Evolutionary conservation across 53 echinoderm and acorn worm genomes (phyloP).

Genomic region (Temnopleurus reevesii): DNA sequence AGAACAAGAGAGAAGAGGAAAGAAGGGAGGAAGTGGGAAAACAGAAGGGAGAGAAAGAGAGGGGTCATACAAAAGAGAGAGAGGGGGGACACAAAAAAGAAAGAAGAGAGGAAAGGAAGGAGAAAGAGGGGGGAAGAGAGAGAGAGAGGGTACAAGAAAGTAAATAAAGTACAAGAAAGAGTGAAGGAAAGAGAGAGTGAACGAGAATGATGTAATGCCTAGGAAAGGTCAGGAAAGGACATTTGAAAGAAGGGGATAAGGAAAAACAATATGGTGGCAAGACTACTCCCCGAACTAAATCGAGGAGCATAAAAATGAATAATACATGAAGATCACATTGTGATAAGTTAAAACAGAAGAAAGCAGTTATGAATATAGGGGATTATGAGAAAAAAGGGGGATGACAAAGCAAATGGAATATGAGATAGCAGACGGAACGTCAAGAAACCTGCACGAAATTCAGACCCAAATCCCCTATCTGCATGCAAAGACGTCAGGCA

Average conservation of each 20-base stretch:
- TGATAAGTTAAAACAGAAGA: background rate
- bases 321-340: no score
- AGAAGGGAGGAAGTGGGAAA: background rate
- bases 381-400: background rate
- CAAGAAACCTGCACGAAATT: background rate
- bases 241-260: background rate
- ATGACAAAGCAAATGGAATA: background rate
- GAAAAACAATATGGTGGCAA: background rate
- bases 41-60: background rate
- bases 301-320: no score
- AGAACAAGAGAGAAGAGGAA: background rate
- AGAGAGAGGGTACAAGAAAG: background rate
- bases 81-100: background rate
- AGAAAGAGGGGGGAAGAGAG: background rate
- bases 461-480: conserved; percentile 6
- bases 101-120: background rate
- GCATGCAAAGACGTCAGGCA: background rate
- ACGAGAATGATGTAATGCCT: background rate
- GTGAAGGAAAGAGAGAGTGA: background rate
- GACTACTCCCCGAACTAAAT: no score
- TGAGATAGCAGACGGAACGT: no score
- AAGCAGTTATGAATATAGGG: background rate
- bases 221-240: background rate
- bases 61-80: background rate
- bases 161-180: background rate